Evolutionary conservation across 2,888 invertebrate genomes (phyloP).

Genomic region (Euproctis similis): DNA sequence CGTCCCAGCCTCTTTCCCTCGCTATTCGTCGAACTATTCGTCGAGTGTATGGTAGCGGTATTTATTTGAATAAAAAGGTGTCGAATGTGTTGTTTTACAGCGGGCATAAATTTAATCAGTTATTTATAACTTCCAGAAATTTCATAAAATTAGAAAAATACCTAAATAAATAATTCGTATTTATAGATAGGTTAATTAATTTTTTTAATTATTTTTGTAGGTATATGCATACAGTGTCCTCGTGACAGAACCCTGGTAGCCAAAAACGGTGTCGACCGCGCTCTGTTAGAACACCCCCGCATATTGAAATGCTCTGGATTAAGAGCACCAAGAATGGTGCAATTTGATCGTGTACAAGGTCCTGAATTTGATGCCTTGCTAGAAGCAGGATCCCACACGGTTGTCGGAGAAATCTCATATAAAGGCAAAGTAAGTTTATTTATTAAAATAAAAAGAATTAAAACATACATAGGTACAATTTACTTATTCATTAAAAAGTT

Average conservation of each 20-base stretch:
- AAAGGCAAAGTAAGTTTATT: constrained; percentile 42
- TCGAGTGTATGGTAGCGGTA: too few species aligned
- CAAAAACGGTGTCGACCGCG: constrained; percentile 46
- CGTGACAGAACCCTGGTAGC: constrained; percentile 57
- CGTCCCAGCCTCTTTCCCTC: too few species aligned
- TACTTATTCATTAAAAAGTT: not conserved
- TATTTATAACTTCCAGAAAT: too few species aligned
- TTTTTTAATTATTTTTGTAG: constrained; percentile 11
- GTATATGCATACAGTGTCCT: constrained; percentile 57
- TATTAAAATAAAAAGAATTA: too few species aligned
- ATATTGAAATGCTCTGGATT: constrained; percentile 46
- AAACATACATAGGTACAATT: constrained; percentile 5
- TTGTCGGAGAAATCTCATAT: constrained; percentile 48
- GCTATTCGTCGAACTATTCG: too few species aligned
- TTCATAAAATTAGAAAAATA: too few species aligned
- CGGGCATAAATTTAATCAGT: too few species aligned
- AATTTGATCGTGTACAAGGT: constrained; percentile 52
- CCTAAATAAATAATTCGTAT: too few species aligned
- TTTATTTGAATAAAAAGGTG: too few species aligned
- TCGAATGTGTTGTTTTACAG: too few species aligned
- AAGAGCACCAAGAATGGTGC: constrained; percentile 35
- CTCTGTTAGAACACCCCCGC: constrained; percentile 44
- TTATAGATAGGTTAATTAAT: too few species aligned
- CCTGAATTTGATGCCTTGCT: constrained; percentile 55
- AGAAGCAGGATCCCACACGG: constrained; percentile 49